phyloP scores from a whole-genome alignment of 2,888 invertebrate species.

The Margaritifera margaritifera region DNA sequence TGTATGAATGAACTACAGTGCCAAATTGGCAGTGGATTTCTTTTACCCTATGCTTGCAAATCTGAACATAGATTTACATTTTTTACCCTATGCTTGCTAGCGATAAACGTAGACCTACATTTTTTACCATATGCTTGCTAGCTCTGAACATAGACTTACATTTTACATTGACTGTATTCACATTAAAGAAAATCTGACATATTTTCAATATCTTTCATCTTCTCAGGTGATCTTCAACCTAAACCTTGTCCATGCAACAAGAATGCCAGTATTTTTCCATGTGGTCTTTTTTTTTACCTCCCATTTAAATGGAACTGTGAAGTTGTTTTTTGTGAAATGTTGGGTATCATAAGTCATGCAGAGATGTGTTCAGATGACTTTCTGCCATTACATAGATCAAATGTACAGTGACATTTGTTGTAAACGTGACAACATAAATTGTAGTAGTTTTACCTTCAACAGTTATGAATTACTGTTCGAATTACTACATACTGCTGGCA shows the following conservation, averaged over 20 bases:
- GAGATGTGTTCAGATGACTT: conserved; percentile 13
- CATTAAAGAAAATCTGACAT: too few species aligned
- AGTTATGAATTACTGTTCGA: conserved; percentile 14
- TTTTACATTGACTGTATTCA: too few species aligned
- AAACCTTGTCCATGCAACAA: not conserved
- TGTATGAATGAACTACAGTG: too few species aligned
- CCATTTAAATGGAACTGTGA: conserved; percentile 7
- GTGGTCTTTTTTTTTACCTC: conserved; percentile 7
- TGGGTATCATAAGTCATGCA: conserved; percentile 17
- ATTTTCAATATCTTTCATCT: not conserved
- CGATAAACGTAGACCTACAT: too few species aligned
- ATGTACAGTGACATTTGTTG: too few species aligned
- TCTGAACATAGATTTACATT: too few species aligned
- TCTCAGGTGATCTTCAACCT: not conserved
- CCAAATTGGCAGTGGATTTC: too few species aligned
- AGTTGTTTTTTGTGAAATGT: conserved; percentile 18
- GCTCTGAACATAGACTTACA: too few species aligned
- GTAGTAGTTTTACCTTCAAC: conserved; percentile 17
- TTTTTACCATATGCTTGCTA: too few species aligned
- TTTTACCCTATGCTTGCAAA: too few species aligned
- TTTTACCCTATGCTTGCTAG: too few species aligned
- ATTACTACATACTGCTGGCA: conserved; percentile 7
- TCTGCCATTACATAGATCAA: too few species aligned
- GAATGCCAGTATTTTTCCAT: not conserved
- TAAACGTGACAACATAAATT: conserved; percentile 24